These are phyloP conservation scores for Andricus curvator DNA, from an alignment of 2,888 invertebrate genomes.

Conservation along the genomic window DNA sequence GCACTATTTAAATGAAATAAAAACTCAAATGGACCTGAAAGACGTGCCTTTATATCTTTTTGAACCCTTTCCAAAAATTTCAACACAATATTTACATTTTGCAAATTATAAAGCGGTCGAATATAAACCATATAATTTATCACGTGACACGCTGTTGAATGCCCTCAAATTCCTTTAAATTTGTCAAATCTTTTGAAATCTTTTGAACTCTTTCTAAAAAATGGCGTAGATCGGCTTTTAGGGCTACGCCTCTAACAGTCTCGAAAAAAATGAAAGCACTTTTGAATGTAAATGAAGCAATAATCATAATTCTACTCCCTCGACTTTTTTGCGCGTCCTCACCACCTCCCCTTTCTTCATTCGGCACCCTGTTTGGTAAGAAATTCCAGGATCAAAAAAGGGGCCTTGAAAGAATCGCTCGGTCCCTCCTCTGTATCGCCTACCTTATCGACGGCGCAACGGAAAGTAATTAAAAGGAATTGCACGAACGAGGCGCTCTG, in stretches of 20 bases:
- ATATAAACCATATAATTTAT: no score
- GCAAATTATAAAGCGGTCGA: no score
- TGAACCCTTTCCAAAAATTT: no score
- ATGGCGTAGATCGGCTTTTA: no score
- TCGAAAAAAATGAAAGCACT: slow-evolving; percentile 7
- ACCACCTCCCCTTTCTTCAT: not conserved
- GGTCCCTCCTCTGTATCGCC: slow-evolving; percentile 26
- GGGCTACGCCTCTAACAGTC: not conserved
- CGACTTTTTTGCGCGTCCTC: slow-evolving; percentile 13
- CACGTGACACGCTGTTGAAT: no score
- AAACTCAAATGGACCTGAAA: no score
- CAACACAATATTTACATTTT: no score
- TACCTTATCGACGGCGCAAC: slow-evolving; percentile 37
- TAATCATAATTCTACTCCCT: slow-evolving; percentile 19
- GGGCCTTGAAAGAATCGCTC: slow-evolving; percentile 4
- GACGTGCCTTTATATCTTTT: no score
- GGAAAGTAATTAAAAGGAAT: slow-evolving; percentile 38
- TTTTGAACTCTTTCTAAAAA: no score
- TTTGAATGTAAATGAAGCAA: slow-evolving; percentile 31
- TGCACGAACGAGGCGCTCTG: slow-evolving; percentile 31
- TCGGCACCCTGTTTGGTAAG: slow-evolving; percentile 1
- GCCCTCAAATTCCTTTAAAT: no score
- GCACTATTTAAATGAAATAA: no score
- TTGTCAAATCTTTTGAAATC: no score
- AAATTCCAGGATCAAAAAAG: slow-evolving; percentile 27